phyloP scores from a whole-genome alignment of 2,888 invertebrate genomes.

The Scaptomyza reducta region DNA sequence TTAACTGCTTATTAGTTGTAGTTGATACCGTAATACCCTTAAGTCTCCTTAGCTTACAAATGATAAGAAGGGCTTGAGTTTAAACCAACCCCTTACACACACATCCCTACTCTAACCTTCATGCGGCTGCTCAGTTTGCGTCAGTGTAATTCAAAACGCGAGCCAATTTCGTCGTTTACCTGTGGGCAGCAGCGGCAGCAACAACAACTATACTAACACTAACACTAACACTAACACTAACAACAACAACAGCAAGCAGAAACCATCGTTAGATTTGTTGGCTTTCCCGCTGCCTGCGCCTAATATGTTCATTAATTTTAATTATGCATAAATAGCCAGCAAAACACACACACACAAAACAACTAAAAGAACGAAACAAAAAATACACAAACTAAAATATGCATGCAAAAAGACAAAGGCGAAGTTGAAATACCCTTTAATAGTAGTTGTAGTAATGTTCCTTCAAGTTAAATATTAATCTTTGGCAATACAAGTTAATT shows the following conservation, averaged over 20 bases:
- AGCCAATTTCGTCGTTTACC: conserved; percentile 67
- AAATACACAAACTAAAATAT: conserved; percentile 7
- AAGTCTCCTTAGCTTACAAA: background rate
- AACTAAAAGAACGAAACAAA: conserved; percentile 4
- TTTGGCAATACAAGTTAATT: no score
- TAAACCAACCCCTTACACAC: background rate
- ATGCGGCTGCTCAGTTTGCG: background rate
- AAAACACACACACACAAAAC: conserved; percentile 16
- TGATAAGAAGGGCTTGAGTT: background rate
- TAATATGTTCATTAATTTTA: conserved; percentile 75
- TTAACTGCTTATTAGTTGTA: no score
- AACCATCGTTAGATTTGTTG: conserved; percentile 22
- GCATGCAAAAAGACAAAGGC: background rate
- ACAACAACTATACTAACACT: conserved; percentile 10
- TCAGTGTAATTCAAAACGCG: conserved; percentile 69
- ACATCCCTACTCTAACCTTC: background rate
- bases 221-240: background rate
- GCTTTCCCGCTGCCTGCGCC: conserved; percentile 43
- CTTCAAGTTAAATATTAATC: no score
- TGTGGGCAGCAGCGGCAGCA: conserved; percentile 50
- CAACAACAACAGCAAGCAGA: conserved; percentile 9
- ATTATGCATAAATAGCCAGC: conserved; percentile 68
- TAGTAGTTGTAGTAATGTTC: no score
- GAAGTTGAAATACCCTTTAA: background rate
- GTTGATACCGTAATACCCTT: background rate